Base-by-base conservation (phyloP, 2,888 invertebrate genomes). In the Bellardia bayeri region DNA sequence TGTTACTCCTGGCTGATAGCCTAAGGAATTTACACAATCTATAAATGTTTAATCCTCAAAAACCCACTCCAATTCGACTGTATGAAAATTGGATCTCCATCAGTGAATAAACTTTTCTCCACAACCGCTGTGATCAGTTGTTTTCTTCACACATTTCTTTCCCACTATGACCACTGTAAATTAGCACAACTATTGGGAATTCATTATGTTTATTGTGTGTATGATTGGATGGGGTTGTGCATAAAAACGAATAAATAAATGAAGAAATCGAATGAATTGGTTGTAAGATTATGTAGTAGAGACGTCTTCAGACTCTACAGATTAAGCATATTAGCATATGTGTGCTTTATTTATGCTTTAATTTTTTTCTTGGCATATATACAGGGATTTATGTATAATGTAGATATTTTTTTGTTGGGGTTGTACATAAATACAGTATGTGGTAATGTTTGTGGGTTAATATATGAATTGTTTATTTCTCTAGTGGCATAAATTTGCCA, bases 321-420 rank as follows among this genome's bases (percentile, higher is more conserved):
- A 61, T 86, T 82, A 64, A 75, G 64, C 82, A 66, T 76, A 88
- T 88, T 88, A 88, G 88, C 88, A 88, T 88, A 88, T 83, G 87
- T 78, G 68, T 49, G 76, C 56, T 75, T 81, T 69, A 23, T 75
- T 51, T 76, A 71, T 68, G 5, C 49, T 74, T 51, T 74, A 51
- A 64, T 81, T 58, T 69, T 71, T 80, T 64, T 80, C 40, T 51
- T 69, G 14, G 2, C 11, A 61, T 13, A 58, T 37, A 16, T 51
- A 37, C 2, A 42, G 61, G 40, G 56, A 80, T 40, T 37, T 82
- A 49, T 76, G 37, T 30, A 23, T 51, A 40, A 40, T 42, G 13
- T 23, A 80, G 9, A 71, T 45, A 40, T 64, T 49, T 3, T 72
- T 63, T 23, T 23, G n/a, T 23, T 72, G 66, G 76, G 69, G 81